These are phyloP conservation scores for Argynnis bischoffii DNA, from an alignment of 2,888 invertebrate genomes.

Conservation along the genomic window DNA sequence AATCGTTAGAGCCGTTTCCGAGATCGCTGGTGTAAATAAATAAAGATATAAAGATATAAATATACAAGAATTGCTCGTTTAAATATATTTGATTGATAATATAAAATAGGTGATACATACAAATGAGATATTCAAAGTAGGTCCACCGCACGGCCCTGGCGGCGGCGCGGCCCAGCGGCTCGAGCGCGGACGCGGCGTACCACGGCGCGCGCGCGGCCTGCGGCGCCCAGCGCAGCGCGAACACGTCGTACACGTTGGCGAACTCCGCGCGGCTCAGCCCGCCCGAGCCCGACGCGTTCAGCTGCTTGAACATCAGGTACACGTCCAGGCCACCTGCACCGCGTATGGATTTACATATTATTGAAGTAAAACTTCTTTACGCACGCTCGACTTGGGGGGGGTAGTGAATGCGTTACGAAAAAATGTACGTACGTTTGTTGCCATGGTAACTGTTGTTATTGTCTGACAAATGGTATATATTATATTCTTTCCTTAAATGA, in stretches of 20 bases:
- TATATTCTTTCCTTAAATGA: no score
- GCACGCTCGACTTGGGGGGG: no score
- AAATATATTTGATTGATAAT: no score
- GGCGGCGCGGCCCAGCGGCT: slow-evolving; percentile 84
- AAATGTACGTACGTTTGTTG: no score
- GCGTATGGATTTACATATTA: not conserved
- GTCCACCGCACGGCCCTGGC: slow-evolving; percentile 85
- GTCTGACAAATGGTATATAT: no score
- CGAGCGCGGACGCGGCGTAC: slow-evolving; percentile 83
- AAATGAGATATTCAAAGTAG: slow-evolving; percentile 88
- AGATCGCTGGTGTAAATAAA: no score
- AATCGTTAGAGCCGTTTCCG: no score
- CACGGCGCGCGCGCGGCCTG: slow-evolving; percentile 87
- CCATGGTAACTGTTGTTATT: no score
- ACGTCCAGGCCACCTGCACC: slow-evolving; percentile 85
- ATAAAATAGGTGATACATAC: slow-evolving; percentile 57
- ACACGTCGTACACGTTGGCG: slow-evolving; percentile 82
- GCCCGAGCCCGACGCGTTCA: slow-evolving; percentile 87
- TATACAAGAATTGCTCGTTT: no score
- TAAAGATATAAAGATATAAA: no score
- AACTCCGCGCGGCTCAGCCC: slow-evolving; percentile 88
- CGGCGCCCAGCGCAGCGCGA: slow-evolving; percentile 88
- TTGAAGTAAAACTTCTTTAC: no score
- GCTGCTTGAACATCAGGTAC: slow-evolving; percentile 90
- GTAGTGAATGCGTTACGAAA: no score